Percentiles rank a stretch among this genome's conserved stretches.
These are phyloP conservation scores for Steinernema hermaphroditum DNA, from an alignment of 2,888 invertebrate genomes.

Conservation along the genomic window DNA sequence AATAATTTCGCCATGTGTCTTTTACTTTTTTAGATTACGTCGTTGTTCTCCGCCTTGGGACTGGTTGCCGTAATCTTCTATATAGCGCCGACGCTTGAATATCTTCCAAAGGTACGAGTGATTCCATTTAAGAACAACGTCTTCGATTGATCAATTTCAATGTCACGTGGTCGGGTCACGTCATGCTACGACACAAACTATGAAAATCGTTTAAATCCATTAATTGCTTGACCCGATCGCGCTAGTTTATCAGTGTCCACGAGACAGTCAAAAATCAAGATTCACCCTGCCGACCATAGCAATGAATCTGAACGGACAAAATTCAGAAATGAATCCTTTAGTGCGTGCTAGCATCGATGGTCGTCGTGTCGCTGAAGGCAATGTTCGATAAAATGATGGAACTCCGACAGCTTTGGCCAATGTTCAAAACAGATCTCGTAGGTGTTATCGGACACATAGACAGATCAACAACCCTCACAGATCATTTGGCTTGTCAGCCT, in stretches of 20 bases:
- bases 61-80: constrained; percentile 60
- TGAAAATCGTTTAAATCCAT: constrained; percentile 6
- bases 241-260: not conserved
- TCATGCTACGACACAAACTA: not conserved
- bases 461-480: constrained; percentile 39
- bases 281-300: too few species aligned
- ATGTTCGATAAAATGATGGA: constrained; percentile 59
- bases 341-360: constrained; percentile 61
- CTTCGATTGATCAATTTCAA: not conserved
- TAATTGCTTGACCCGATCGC: too few species aligned
- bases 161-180: constrained; percentile 16
- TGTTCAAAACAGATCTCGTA: constrained; percentile 64
- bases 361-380: constrained; percentile 59
- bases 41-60: constrained; percentile 60
- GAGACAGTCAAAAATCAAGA: too few species aligned
- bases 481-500: constrained; percentile 61
- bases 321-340: constrained; percentile 19
- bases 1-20: not conserved
- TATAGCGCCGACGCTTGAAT: constrained; percentile 62
- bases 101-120: constrained; percentile 60
- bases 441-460: constrained; percentile 30
- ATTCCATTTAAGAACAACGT: too few species aligned
- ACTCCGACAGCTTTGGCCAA: constrained; percentile 59
- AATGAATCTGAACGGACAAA: not conserved
- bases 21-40: constrained; percentile 50